Conservation (phyloP, 2,113 vertebrate species). For the Xenopus borealis region DNA sequence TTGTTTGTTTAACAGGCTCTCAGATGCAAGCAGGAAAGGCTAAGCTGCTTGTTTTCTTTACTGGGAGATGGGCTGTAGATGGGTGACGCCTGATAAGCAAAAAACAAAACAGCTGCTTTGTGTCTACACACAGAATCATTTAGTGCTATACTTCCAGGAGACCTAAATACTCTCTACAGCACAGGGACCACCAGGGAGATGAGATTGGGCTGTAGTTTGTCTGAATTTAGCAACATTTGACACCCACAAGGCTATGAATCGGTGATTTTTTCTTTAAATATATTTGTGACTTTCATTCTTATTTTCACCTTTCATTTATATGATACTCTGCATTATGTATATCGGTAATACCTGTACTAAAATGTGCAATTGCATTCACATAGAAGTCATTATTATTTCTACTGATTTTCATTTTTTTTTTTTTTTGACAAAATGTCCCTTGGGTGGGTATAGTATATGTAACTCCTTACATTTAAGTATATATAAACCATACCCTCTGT, state of each 20-base stretch:
- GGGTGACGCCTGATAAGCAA: constrained; percentile 40
- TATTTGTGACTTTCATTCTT: too few species aligned
- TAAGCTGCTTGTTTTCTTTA: constrained; percentile 43
- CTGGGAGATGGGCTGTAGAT: constrained; percentile 31
- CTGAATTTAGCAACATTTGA: constrained; percentile 1
- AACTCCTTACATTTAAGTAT: too few species aligned
- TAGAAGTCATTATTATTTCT: too few species aligned
- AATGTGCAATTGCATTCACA: too few species aligned
- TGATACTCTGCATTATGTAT: too few species aligned
- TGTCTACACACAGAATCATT: constrained; percentile 48
- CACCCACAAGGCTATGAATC: neutral
- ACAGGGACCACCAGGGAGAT: constrained; percentile 50
- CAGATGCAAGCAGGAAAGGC: constrained; percentile 51
- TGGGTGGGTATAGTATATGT: too few species aligned
- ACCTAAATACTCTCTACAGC: constrained; percentile 52
- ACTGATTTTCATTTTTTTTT: too few species aligned
- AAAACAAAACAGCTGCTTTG: constrained; percentile 53
- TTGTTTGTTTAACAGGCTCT: constrained; percentile 57
- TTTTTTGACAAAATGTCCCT: too few species aligned
- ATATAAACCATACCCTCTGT: too few species aligned
- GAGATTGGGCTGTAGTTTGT: constrained; percentile 2
- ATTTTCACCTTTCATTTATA: too few species aligned
- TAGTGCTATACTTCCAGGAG: constrained; percentile 48
- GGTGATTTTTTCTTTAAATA: too few species aligned
- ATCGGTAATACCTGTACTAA: too few species aligned